These are phyloP conservation scores for Caenorhabditis sp. DNA, from an alignment of 2,888 invertebrate species.

Conservation along the genomic window DNA sequence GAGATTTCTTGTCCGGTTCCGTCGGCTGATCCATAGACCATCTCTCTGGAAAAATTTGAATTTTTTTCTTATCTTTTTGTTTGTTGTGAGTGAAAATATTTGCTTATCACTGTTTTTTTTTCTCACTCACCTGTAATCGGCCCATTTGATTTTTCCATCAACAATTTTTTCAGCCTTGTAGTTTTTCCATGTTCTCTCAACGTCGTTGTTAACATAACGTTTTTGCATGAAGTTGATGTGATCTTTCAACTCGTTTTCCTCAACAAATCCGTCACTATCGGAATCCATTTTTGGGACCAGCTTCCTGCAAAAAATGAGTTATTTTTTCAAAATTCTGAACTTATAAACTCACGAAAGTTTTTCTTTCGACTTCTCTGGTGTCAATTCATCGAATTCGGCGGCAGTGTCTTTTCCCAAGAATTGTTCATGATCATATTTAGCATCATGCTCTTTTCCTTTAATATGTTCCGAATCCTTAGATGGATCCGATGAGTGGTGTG, in stretches of 20 bases:
- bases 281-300: conserved; percentile 92
- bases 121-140: conserved; percentile 79
- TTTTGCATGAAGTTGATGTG: conserved; percentile 94
- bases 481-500: conserved; percentile 57
- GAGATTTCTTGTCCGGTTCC: conserved; percentile 68
- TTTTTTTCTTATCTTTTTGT: background rate
- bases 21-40: conserved; percentile 67
- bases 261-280: conserved; percentile 83
- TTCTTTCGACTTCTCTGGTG: conserved; percentile 92
- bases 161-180: conserved; percentile 82
- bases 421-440: conserved; percentile 94
- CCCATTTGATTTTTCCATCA: conserved; percentile 83
- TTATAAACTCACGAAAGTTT: conserved; percentile 76
- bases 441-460: conserved; percentile 74
- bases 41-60: conserved; percentile 47
- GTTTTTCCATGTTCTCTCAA: conserved; percentile 89
- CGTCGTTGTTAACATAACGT: conserved; percentile 88
- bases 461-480: conserved; percentile 56
- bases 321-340: background rate
- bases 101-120: no score
- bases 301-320: conserved; percentile 75
- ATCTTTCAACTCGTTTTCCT: conserved; percentile 87
- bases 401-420: conserved; percentile 91
- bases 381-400: conserved; percentile 88
- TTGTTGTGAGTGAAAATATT: background rate